Evolutionary conservation across 2,797 vertebrate species (phyloP).

Genomic region (Enteromius mattozi): DNA sequence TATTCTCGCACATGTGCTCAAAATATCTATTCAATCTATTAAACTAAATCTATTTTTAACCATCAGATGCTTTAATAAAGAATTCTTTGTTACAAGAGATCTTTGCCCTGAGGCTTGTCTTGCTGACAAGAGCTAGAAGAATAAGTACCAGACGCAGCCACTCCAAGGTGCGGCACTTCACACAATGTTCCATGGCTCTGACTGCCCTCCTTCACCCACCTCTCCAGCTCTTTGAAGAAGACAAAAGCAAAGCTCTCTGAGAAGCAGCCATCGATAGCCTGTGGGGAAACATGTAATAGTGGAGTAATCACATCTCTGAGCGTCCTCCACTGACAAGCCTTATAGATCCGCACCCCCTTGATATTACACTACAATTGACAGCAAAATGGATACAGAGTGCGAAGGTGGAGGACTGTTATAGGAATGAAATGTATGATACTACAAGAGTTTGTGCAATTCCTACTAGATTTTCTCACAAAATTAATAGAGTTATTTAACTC

Average conservation of each 20-base stretch:
- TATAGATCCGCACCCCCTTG: conserved; percentile 67
- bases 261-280: conserved; percentile 74
- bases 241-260: conserved; percentile 77
- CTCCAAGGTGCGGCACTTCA: conserved; percentile 59
- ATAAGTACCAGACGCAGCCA: conserved; percentile 37
- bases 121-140: conserved; percentile 16
- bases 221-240: conserved; percentile 72
- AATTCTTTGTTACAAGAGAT: not conserved
- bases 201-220: conserved; percentile 21
- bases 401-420: not conserved
- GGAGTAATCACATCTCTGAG: conserved; percentile 76
- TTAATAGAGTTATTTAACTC: not conserved
- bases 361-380: conserved; percentile 39
- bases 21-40: not conserved
- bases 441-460: not conserved
- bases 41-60: not conserved
- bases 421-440: conserved; percentile 9
- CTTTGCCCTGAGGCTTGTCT: conserved; percentile 8
- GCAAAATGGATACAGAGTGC: not conserved
- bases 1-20: not conserved
- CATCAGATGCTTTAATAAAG: not conserved
- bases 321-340: conserved; percentile 69
- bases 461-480: not conserved
- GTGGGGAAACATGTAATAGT: conserved; percentile 74
- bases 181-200: conserved; percentile 53